A percentile compares a stretch with the other conserved stretches of the same genome.
Evolutionary conservation across 2,888 invertebrate species (phyloP).

Genomic region (Geophilus truncorum): DNA sequence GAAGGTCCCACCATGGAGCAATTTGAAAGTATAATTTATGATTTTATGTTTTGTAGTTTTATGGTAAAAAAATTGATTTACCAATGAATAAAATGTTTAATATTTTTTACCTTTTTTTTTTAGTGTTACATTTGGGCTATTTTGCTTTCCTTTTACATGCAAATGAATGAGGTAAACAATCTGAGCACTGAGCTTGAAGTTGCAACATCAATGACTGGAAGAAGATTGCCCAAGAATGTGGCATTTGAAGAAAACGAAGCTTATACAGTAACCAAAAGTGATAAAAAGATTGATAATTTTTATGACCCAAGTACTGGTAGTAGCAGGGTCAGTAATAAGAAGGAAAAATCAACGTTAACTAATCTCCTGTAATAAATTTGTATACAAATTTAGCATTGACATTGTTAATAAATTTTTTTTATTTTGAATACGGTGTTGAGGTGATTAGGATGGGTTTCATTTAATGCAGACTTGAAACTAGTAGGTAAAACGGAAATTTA

Average conservation of each 20-base stretch:
- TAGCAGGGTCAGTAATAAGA: neutral
- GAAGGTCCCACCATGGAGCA: neutral
- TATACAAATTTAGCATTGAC: neutral
- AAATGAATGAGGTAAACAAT: neutral
- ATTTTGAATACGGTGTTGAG: too few relatives aligned
- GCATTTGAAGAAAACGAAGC: neutral
- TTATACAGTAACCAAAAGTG: neutral
- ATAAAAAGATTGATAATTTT: neutral
- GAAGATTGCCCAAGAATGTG: neutral
- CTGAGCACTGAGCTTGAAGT: neutral
- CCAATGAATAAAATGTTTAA: too few relatives aligned
- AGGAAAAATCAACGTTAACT: neutral
- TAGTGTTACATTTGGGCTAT: slow-evolving; percentile 1
- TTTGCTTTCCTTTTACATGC: neutral
- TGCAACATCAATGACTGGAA: neutral
- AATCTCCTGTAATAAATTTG: neutral
- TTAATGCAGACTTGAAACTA: too few relatives aligned
- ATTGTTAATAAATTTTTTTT: neutral
- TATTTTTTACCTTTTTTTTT: too few relatives aligned
- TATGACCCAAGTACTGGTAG: too few relatives aligned
- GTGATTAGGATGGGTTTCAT: too few relatives aligned
- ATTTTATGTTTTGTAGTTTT: neutral
- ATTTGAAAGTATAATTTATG: neutral
- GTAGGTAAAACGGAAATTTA: too few relatives aligned
- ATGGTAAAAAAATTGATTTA: neutral